Percentiles rank a stretch among this genome's conserved stretches.
phyloP scores from a whole-genome alignment of 2,113 vertebrate species.

The Sinocyclocheilus rhinocerous region DNA sequence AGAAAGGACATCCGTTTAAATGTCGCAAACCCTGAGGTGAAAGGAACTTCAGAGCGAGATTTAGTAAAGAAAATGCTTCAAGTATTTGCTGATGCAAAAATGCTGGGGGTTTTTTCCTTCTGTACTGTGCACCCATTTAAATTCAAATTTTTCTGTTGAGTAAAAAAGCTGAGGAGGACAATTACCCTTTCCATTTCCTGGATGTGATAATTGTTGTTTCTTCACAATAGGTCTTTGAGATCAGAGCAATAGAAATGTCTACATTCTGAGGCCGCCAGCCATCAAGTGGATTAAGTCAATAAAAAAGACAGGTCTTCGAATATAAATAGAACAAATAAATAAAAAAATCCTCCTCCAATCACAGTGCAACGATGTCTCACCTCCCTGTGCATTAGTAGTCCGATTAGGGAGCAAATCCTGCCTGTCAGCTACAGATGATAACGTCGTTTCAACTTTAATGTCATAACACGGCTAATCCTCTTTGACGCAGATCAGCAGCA shows the following conservation, averaged over 20 bases:
- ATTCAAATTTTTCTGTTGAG: not conserved
- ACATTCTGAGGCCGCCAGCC: not conserved
- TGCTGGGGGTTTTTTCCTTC: not conserved
- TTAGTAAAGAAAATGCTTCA: not conserved
- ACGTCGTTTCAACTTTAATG: slow-evolving; percentile 61
- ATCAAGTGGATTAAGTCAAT: too few species aligned
- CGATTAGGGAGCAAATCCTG: slow-evolving; percentile 34
- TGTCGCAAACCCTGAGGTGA: slow-evolving; percentile 20
- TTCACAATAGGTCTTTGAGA: slow-evolving; percentile 21
- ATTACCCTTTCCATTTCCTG: slow-evolving; percentile 29
- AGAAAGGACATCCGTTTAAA: slow-evolving; percentile 21
- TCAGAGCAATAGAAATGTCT: not conserved
- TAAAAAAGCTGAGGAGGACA: not conserved
- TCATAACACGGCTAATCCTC: slow-evolving; percentile 71
- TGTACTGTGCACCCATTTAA: not conserved
- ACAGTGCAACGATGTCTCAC: slow-evolving; percentile 35
- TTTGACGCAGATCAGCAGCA: slow-evolving; percentile 67
- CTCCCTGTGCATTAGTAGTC: slow-evolving; percentile 33
- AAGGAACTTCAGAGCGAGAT: slow-evolving; percentile 7
- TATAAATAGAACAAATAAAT: slow-evolving; percentile 14
- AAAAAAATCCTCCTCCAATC: slow-evolving; percentile 3
- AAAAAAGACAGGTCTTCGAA: not conserved
- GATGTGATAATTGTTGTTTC: slow-evolving; percentile 6
- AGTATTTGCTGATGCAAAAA: not conserved
- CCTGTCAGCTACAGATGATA: slow-evolving; percentile 54